Conservation (phyloP, 1,140 invertebrate genomes). For the Drosophila azteca region DNA sequence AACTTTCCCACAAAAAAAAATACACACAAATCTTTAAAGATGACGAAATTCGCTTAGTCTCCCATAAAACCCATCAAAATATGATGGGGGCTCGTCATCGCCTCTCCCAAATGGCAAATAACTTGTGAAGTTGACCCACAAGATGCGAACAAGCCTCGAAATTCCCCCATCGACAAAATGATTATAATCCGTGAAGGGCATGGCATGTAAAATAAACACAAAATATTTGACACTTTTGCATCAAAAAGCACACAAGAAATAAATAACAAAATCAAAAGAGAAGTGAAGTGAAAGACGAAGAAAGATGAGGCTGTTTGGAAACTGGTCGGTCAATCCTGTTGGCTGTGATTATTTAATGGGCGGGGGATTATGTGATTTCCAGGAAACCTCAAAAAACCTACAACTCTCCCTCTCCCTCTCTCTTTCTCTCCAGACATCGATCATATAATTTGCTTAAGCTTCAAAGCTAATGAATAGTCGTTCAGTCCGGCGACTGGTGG, state of each 20-base stretch:
- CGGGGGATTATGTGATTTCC: conserved; percentile 56
- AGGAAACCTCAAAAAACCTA: conserved; percentile 33
- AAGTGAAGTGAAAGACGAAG: conserved; percentile 23
- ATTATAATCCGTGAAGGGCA: conserved; percentile 72
- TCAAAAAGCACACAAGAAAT: neutral
- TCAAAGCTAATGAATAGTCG: conserved; percentile 56
- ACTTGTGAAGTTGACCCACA: conserved; percentile 15
- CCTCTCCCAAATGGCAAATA: conserved; percentile 17
- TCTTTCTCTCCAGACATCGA: conserved; percentile 41
- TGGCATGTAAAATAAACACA: conserved; percentile 40
- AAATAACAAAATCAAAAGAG: conserved; percentile 1
- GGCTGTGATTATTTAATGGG: conserved; percentile 43
- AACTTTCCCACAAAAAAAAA: conserved; percentile 26
- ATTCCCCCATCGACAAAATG: conserved; percentile 37
- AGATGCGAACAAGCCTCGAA: conserved; percentile 40
- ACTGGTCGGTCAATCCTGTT: conserved; percentile 67
- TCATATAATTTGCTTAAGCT: conserved; percentile 72
- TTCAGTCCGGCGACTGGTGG: conserved; percentile 16
- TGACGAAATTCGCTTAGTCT: conserved; percentile 23
- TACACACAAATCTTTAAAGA: neutral
- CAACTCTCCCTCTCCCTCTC: no score
- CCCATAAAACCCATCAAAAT: conserved; percentile 26
- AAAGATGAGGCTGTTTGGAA: conserved; percentile 46
- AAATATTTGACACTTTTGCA: conserved; percentile 74
- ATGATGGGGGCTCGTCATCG: conserved; percentile 20